These are phyloP conservation scores for Euphydryas editha DNA, from an alignment of 2,888 invertebrate genomes.

Conservation along the genomic window DNA sequence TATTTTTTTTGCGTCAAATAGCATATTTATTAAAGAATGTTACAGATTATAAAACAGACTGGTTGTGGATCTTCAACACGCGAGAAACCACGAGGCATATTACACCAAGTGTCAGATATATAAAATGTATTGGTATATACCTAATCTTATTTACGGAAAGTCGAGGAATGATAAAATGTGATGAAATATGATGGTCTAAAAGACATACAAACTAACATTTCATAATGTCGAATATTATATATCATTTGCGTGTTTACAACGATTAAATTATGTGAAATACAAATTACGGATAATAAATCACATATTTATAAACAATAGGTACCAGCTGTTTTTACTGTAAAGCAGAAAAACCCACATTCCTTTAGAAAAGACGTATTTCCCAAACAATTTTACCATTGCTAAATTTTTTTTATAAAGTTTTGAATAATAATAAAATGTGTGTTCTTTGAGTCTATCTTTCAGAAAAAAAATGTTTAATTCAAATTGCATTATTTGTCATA, in stretches of 20 bases:
- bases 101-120: too few relatives aligned
- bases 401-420: background rate
- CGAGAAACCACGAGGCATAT: too few relatives aligned
- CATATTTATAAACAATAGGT: background rate
- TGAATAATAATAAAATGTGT: background rate
- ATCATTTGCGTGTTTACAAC: background rate
- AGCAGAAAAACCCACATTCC: constrained; percentile 6
- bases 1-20: too few relatives aligned
- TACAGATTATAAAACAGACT: too few relatives aligned
- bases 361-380: constrained; percentile 7
- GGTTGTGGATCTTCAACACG: too few relatives aligned
- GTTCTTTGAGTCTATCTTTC: background rate
- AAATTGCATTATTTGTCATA: too few relatives aligned
- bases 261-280: background rate
- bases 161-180: too few relatives aligned
- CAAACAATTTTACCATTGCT: background rate
- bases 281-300: constrained; percentile 2
- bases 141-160: too few relatives aligned
- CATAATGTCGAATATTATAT: background rate
- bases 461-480: too few relatives aligned
- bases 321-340: background rate
- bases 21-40: too few relatives aligned
- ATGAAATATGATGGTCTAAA: too few relatives aligned
- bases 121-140: too few relatives aligned
- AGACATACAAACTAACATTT: background rate